These are phyloP conservation scores for Cheilosia urbana DNA, from an alignment of 2,888 invertebrate species.

Conservation along the genomic window DNA sequence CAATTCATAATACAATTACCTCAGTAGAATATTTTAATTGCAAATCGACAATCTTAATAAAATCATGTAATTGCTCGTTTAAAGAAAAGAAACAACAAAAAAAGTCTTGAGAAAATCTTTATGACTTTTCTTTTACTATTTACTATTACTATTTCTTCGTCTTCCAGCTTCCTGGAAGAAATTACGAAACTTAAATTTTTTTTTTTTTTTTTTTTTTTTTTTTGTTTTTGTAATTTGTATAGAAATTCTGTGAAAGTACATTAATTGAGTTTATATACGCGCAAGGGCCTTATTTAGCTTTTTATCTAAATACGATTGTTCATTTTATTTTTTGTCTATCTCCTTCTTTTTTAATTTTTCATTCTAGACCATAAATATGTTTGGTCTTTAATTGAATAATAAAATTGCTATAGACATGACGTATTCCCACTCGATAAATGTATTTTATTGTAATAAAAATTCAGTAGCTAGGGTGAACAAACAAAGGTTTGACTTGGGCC, in stretches of 20 bases:
- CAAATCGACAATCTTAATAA: constrained; percentile 8
- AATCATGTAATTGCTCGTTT: constrained; percentile 52
- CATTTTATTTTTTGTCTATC: neutral
- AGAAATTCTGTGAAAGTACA: constrained; percentile 49
- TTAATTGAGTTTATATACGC: constrained; percentile 28
- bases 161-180: constrained; percentile 24
- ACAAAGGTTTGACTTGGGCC: constrained; percentile 13
- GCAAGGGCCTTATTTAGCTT: constrained; percentile 1
- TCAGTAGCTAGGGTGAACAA: constrained; percentile 49
- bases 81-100: constrained; percentile 8
- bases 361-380: constrained; percentile 46
- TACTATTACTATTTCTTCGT: constrained; percentile 4
- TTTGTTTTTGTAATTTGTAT: constrained; percentile 5
- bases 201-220: constrained; percentile 8
- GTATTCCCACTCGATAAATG: constrained; percentile 16
- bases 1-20: constrained; percentile 37
- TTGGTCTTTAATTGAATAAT: constrained; percentile 60
- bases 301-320: constrained; percentile 10
- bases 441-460: constrained; percentile 56
- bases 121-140: constrained; percentile 29
- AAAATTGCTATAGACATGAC: constrained; percentile 24
- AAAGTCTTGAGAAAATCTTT: constrained; percentile 37
- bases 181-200: constrained; percentile 12
- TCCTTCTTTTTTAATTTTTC: constrained; percentile 22
- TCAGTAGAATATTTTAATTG: constrained; percentile 15